phyloP scores from a whole-genome alignment of 2,888 invertebrate genomes.

The Imbricaverruca yamaguchii region DNA sequence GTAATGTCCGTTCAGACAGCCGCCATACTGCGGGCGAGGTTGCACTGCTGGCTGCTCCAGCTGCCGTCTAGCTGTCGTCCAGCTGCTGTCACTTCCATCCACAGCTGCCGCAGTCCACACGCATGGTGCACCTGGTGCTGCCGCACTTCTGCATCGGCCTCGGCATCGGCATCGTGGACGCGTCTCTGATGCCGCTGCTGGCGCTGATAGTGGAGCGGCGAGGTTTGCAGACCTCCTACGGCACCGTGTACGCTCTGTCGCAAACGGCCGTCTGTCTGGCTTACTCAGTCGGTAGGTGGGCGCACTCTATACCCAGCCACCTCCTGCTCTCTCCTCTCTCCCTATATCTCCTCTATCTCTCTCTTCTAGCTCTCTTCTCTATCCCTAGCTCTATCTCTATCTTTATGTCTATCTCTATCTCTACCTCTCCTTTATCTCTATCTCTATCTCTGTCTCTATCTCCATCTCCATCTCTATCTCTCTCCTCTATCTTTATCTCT shows the following conservation, averaged over 20 bases:
- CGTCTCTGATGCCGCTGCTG: constrained; percentile 66
- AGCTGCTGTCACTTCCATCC: constrained; percentile 11
- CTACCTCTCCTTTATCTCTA: too few relatives aligned
- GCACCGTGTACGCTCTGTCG: constrained; percentile 72
- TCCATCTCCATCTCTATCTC: too few relatives aligned
- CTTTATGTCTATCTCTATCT: too few relatives aligned
- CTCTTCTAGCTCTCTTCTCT: too few relatives aligned
- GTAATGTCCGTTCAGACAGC: too few relatives aligned
- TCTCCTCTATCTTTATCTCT: too few relatives aligned
- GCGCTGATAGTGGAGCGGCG: constrained; percentile 61
- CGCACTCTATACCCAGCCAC: neutral
- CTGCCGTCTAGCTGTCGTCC: too few relatives aligned
- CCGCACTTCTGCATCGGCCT: constrained; percentile 73
- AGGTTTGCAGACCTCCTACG: constrained; percentile 56
- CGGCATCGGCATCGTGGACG: constrained; percentile 73
- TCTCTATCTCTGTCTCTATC: too few relatives aligned
- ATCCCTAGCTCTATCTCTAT: too few relatives aligned
- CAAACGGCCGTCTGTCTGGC: constrained; percentile 74
- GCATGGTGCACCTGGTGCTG: constrained; percentile 55
- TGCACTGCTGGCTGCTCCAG: too few relatives aligned
- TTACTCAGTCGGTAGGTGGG: constrained; percentile 58
- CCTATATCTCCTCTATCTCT: too few relatives aligned
- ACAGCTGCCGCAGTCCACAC: constrained; percentile 57
- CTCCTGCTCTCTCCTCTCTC: neutral
- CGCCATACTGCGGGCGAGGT: too few relatives aligned